phyloP scores from a whole-genome alignment of 2,888 invertebrate species.

The Rhimphoctona megacephalus region DNA sequence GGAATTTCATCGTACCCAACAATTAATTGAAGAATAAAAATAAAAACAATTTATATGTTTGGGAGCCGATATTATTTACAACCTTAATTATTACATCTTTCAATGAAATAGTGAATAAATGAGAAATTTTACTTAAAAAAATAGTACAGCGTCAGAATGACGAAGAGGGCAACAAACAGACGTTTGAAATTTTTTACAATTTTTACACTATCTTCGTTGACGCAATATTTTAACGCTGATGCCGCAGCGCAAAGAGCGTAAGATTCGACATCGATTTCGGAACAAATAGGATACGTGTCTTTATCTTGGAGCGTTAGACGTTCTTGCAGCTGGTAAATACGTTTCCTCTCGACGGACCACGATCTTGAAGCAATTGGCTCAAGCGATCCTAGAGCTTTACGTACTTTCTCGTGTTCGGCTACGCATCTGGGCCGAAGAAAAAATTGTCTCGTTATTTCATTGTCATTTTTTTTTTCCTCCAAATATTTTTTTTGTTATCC shows the following conservation, averaged over 20 bases:
- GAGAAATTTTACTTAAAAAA: constrained; percentile 42
- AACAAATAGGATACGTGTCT: constrained; percentile 76
- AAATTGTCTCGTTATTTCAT: constrained; percentile 15
- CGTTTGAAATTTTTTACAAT: constrained; percentile 72
- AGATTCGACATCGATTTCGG: constrained; percentile 79
- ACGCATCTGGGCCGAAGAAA: constrained; percentile 72
- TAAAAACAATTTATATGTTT: background rate
- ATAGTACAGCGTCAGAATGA: constrained; percentile 34
- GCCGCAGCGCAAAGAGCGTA: constrained; percentile 80
- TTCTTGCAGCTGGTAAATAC: constrained; percentile 73
- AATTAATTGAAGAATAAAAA: background rate
- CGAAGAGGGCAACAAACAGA: constrained; percentile 55
- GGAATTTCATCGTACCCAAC: background rate
- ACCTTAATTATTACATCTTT: background rate
- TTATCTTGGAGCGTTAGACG: constrained; percentile 74
- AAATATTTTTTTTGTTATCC: background rate
- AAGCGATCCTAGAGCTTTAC: constrained; percentile 75
- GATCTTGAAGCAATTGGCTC: constrained; percentile 76
- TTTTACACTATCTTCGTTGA: constrained; percentile 72
- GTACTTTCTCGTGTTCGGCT: constrained; percentile 75
- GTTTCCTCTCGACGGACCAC: constrained; percentile 78
- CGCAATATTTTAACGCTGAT: constrained; percentile 77
- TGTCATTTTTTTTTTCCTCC: background rate
- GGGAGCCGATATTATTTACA: background rate
- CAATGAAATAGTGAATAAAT: background rate